phyloP scores from a whole-genome alignment of 2,113 vertebrate species.

The Meleagris gallopavo region DNA sequence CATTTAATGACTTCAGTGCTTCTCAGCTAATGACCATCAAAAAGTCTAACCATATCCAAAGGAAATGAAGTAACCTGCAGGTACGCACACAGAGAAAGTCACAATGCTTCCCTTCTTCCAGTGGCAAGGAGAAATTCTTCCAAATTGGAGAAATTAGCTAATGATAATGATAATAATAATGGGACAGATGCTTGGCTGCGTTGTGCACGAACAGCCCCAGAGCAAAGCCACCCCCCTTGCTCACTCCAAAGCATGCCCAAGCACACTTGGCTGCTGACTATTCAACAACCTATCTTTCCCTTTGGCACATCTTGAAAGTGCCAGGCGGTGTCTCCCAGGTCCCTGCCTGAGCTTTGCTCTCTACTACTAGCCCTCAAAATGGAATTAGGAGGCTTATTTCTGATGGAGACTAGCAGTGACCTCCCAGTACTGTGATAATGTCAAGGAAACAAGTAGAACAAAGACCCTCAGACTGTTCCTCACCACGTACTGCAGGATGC shows the following conservation, averaged over 20 bases:
- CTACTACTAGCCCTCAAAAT: not conserved
- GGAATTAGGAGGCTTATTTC: not conserved
- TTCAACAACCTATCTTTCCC: slow-evolving; percentile 7
- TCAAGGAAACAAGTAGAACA: not conserved
- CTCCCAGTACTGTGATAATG: not conserved
- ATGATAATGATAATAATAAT: slow-evolving; percentile 55
- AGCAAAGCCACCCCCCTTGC: not conserved
- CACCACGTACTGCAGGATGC: not conserved
- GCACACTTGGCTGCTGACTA: not conserved
- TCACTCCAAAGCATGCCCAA: not conserved
- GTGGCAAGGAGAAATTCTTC: too few relatives aligned
- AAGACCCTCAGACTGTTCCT: not conserved
- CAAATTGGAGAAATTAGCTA: slow-evolving; percentile 61
- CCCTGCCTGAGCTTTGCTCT: not conserved
- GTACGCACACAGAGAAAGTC: not conserved
- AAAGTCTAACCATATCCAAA: not conserved
- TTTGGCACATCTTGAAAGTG: slow-evolving; percentile 17
- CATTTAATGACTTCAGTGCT: slow-evolving; percentile 24
- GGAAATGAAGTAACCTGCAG: slow-evolving; percentile 31
- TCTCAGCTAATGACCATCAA: slow-evolving; percentile 15
- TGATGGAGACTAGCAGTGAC: not conserved
- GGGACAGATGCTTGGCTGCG: slow-evolving; percentile 56
- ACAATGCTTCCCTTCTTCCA: not conserved
- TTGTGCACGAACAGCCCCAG: not conserved
- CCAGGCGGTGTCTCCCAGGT: not conserved